A percentile compares a stretch with the other conserved stretches of the same genome.
Conservation (phyloP, 1,140 invertebrate species). For the Trichogramma pretiosum region DNA sequence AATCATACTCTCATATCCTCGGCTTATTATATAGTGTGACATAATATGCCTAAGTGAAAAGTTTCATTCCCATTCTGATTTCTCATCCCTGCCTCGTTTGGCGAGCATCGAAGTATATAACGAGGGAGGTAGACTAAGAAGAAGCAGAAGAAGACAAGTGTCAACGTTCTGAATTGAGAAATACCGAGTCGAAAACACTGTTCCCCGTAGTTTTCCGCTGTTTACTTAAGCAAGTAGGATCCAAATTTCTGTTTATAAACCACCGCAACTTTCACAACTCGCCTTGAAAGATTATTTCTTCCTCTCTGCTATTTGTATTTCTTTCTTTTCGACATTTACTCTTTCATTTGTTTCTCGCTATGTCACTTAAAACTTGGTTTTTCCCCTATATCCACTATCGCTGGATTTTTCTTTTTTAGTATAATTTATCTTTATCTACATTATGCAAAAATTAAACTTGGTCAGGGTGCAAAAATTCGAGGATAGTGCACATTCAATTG, state of each 20-base stretch:
- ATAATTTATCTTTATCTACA: too few relatives aligned
- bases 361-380: too few relatives aligned
- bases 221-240: slow-evolving; percentile 39
- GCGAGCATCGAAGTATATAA: neutral
- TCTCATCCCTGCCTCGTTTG: slow-evolving; percentile 1
- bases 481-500: too few relatives aligned
- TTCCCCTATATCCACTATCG: too few relatives aligned
- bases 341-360: too few relatives aligned
- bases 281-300: slow-evolving; percentile 36
- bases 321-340: neutral
- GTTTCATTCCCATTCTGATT: slow-evolving; percentile 26
- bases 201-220: slow-evolving; percentile 16
- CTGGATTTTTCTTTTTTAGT: too few relatives aligned
- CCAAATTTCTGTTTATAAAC: slow-evolving; percentile 41
- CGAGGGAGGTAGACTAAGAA: neutral
- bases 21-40: too few relatives aligned
- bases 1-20: too few relatives aligned
- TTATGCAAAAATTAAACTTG: too few relatives aligned
- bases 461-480: too few relatives aligned
- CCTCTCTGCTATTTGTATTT: slow-evolving; percentile 4
- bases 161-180: neutral
- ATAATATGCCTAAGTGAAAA: slow-evolving; percentile 39
- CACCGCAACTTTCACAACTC: slow-evolving; percentile 30
- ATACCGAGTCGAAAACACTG: slow-evolving; percentile 4
- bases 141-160: slow-evolving; percentile 5